Evolutionary conservation across 2,888 invertebrate genomes (phyloP), one percentile per base, ranked within the genome.

Genomic region (Bellardia pandia): DNA sequence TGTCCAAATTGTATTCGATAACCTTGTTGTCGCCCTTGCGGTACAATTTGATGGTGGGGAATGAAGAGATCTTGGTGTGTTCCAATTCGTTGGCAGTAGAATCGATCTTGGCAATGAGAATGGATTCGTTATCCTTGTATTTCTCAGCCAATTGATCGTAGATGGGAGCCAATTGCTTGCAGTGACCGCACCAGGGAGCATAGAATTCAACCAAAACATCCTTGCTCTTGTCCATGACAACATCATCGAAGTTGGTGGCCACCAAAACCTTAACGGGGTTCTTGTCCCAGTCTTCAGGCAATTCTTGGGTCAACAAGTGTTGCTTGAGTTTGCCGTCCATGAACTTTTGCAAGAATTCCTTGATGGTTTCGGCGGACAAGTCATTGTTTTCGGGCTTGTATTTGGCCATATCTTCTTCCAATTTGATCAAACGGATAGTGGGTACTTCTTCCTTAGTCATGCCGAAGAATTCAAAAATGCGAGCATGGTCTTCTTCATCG

Each of bases 391-490:
- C 95, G 42, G 99, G 99, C 94, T 99, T 99, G 96, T 97, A 99
- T 94, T 99, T 99, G 92, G 97, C 96, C 98, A 99, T 99, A 93
- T 99, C 98, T 91, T 99, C 98, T 94, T 98, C 98, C 89, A 99
- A 95, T 89, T 97, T 97, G 93, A 99, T 99, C 89, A 99, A 95
- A 90, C 99, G 96, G 92, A 98, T 97, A 2, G 97, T 96, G 9
- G 98, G 98, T 14, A 97, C 96, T 93, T 98, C 98, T n/a, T 97
- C 97, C 94, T 97, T 97, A 94, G 97, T 97, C 96, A 99, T 96
- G 91, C 99, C 99, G 94, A 99, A 99, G 97, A 99, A 99, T 94
- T 99, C 99, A 93, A 99, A 95, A 93, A 99, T 99, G 92, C 99
- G 95, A 91, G 97, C 96, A 94, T 99, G 99, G 93, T 99, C 99